phyloP scores from a whole-genome alignment of 2,797 vertebrate genomes.

The Urosaurus nigricauda region DNA sequence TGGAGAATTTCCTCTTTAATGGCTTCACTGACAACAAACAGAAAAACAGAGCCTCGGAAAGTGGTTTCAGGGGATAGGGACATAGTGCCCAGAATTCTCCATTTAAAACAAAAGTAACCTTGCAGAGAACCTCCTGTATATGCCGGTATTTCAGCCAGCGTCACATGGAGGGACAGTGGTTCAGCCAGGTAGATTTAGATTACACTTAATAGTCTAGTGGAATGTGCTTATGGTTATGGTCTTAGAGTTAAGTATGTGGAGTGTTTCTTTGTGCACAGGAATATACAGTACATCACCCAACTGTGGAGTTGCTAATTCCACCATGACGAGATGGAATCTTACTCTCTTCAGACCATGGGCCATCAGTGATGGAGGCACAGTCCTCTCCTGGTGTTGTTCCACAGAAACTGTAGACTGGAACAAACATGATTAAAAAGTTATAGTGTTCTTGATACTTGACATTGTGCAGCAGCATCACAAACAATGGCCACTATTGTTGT shows the following conservation, averaged over 20 bases:
- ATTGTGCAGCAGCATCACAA: not conserved
- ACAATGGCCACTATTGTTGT: not conserved
- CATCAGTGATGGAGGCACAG: not conserved
- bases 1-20: not conserved
- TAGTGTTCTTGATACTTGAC: not conserved
- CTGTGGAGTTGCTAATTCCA: too few relatives aligned
- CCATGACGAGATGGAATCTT: too few relatives aligned
- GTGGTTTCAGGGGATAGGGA: not conserved
- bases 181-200: too few relatives aligned
- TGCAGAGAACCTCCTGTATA: too few relatives aligned
- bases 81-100: not conserved
- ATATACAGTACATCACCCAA: too few relatives aligned
- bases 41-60: too few relatives aligned
- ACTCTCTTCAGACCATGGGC: too few relatives aligned
- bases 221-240: not conserved
- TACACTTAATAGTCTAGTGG: not conserved
- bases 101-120: too few relatives aligned
- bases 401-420: not conserved
- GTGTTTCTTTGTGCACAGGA: not conserved
- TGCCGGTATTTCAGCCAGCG: not conserved
- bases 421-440: too few relatives aligned
- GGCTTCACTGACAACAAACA: not conserved
- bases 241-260: not conserved
- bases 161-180: not conserved
- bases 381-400: not conserved